Percentiles rank a stretch among this genome's conserved stretches.
Evolutionary conservation across 2,113 vertebrate species (phyloP).

Genomic region (Daphoenositta chrysoptera): DNA sequence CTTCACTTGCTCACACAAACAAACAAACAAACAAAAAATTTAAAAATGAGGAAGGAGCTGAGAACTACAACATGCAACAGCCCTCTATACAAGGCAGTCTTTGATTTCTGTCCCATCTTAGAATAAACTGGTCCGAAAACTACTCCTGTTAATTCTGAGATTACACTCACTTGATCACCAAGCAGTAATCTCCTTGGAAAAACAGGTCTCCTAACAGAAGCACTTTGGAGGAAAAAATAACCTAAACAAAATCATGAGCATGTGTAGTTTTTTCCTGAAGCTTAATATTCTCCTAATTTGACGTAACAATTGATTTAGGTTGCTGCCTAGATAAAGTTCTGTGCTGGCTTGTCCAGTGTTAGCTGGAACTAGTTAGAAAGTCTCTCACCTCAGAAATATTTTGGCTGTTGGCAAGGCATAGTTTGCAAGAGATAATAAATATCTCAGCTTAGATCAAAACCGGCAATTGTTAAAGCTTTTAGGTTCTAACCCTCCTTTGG

Average conservation of each 20-base stretch:
- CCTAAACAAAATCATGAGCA: not conserved
- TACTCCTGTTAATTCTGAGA: not conserved
- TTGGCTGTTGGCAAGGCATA: not conserved
- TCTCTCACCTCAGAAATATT: not conserved
- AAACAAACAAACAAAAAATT: not conserved
- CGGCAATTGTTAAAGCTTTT: rapidly evolving
- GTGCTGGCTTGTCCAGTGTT: not conserved
- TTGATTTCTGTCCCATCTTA: not conserved
- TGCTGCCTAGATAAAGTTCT: not conserved
- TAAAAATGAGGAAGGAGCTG: not conserved
- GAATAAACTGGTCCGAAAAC: rapidly evolving
- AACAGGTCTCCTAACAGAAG: not conserved
- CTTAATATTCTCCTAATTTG: not conserved
- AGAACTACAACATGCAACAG: not conserved
- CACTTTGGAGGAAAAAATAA: not conserved
- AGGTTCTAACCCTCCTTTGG: not conserved
- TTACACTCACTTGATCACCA: not conserved
- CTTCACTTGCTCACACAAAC: not conserved
- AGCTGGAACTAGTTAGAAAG: too few relatives aligned
- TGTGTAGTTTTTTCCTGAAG: not conserved
- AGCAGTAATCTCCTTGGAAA: not conserved
- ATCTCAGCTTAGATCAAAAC: not conserved
- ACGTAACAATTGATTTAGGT: not conserved
- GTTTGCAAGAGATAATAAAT: not conserved
- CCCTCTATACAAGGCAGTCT: not conserved